A percentile compares a stretch with the other conserved stretches of the same genome.
phyloP scores from a whole-genome alignment of 2,797 vertebrate genomes.

The Champsocephalus esox region DNA sequence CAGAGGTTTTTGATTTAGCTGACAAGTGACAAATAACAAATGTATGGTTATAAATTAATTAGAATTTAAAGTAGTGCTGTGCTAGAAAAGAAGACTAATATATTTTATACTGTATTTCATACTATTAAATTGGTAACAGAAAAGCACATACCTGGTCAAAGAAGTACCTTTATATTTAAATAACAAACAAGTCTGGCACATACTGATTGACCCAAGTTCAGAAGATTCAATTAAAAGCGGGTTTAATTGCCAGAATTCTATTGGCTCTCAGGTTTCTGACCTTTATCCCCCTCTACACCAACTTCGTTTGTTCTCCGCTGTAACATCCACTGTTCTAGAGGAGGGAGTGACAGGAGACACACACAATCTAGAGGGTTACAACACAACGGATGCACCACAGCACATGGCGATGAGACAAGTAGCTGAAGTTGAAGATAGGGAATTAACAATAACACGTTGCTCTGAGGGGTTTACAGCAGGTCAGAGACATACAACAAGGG shows the following conservation, averaged over 20 bases:
- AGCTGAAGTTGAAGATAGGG: neutral
- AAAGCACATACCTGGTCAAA: neutral
- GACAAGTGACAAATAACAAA: neutral
- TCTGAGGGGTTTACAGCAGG: conserved; percentile 31
- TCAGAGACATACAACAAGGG: conserved; percentile 52
- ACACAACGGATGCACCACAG: conserved; percentile 17
- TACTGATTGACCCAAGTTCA: conserved; percentile 24
- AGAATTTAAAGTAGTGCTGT: conserved; percentile 21
- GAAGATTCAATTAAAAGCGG: neutral
- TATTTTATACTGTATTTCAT: neutral
- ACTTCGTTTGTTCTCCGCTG: conserved; percentile 73
- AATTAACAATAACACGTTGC: conserved; percentile 27
- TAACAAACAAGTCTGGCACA: neutral
- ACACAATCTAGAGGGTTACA: conserved; percentile 45
- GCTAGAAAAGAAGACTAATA: conserved; percentile 5
- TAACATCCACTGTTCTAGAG: conserved; percentile 86
- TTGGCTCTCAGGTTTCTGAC: conserved; percentile 66
- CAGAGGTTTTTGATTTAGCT: neutral
- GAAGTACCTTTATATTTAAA: neutral
- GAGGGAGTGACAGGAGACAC: conserved; percentile 37
- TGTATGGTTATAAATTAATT: conserved; percentile 2
- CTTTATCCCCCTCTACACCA: conserved; percentile 72
- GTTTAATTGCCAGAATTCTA: conserved; percentile 23
- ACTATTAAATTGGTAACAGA: neutral
- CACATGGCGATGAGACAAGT: neutral